These are phyloP conservation scores for Xerus rutilus DNA, from an alignment of 2,797 vertebrate genomes.

Conservation along the genomic window DNA sequence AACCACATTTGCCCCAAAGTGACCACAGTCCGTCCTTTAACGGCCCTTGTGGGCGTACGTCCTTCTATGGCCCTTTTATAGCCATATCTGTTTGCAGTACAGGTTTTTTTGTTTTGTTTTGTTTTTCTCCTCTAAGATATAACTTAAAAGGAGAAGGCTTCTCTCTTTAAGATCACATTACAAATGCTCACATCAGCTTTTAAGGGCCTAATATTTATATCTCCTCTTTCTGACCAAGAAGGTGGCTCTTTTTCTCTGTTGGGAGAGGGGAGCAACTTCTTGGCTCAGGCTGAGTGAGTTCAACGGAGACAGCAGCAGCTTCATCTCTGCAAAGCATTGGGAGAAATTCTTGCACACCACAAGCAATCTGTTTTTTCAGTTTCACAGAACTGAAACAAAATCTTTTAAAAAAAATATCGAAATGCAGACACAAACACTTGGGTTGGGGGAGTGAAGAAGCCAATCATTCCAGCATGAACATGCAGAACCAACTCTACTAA, in stretches of 20 bases:
- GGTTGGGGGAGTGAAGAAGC: background rate
- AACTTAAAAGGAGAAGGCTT: background rate
- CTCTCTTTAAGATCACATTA: constrained; percentile 20
- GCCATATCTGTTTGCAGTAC: background rate
- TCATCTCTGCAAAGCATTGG: background rate
- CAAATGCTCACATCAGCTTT: constrained; percentile 14
- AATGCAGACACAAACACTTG: background rate
- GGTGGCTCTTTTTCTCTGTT: constrained; percentile 8
- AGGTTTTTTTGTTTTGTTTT: too few species aligned
- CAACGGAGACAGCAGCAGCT: background rate
- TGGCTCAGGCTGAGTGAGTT: background rate
- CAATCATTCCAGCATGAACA: background rate
- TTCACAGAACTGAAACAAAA: constrained; percentile 31
- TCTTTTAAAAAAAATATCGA: background rate
- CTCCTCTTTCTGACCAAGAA: constrained; percentile 7
- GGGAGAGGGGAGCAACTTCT: background rate
- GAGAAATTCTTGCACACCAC: background rate
- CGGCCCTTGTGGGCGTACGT: background rate
- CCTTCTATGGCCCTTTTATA: background rate
- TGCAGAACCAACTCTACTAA: background rate
- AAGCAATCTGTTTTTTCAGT: background rate
- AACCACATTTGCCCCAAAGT: background rate
- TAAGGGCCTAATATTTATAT: background rate
- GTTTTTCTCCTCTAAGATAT: background rate
- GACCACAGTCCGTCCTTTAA: too few species aligned